Evolutionary conservation across 2,113 vertebrate species (phyloP).

Genomic region (Urocolius indicus): DNA sequence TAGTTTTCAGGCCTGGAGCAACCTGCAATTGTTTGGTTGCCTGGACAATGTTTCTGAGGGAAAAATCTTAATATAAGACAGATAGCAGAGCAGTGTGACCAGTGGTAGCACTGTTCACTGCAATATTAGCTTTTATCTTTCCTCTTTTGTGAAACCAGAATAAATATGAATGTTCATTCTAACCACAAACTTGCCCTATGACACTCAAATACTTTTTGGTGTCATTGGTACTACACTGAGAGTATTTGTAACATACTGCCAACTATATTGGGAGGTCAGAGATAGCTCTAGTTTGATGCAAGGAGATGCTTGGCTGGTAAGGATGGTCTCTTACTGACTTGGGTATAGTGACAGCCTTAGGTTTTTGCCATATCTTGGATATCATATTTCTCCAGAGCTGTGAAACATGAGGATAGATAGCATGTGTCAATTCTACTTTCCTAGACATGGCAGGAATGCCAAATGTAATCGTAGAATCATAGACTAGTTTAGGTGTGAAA

Average conservation of each 20-base stretch:
- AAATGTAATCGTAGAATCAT: not conserved
- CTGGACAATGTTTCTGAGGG: not conserved
- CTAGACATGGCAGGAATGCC: not conserved
- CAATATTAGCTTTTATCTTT: not conserved
- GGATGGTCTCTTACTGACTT: not conserved
- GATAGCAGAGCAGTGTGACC: not conserved
- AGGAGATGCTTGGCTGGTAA: not conserved
- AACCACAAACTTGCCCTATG: not conserved
- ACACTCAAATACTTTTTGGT: not conserved
- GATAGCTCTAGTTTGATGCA: not conserved
- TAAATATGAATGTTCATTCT: not conserved
- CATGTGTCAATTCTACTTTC: not conserved
- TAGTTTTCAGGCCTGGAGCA: not conserved
- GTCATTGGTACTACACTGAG: not conserved
- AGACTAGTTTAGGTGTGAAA: not conserved
- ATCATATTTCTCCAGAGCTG: not conserved
- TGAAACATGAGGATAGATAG: not conserved
- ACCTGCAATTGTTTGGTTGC: not conserved
- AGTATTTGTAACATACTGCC: not conserved
- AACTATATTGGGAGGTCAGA: not conserved
- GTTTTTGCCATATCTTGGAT: not conserved
- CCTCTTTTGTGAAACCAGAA: not conserved
- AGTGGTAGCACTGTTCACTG: not conserved
- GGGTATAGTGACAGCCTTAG: not conserved
- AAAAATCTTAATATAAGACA: not conserved